These are phyloP conservation scores for Solenodon paradoxus DNA, from an alignment of 2,113 vertebrate genomes.

Conservation along the genomic window DNA sequence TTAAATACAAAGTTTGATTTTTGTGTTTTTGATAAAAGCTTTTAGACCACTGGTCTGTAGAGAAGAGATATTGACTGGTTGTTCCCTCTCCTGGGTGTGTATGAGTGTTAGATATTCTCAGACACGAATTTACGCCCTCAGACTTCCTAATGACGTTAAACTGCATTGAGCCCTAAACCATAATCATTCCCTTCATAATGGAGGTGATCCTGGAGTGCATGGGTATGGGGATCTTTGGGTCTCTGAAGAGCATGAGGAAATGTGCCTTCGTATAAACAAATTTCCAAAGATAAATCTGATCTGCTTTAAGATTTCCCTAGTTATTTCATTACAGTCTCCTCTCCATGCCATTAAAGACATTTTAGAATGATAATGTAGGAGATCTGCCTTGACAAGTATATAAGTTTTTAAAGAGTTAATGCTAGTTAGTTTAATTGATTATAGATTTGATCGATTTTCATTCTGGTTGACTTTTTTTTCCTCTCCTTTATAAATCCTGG, in stretches of 20 bases:
- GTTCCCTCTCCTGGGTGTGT: not conserved
- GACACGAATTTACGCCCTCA: not conserved
- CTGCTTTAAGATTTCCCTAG: not conserved
- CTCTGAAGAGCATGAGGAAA: not conserved
- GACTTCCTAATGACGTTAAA: not conserved
- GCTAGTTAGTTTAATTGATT: not conserved
- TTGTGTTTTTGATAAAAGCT: not conserved
- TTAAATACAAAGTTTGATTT: not conserved
- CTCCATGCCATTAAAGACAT: not conserved
- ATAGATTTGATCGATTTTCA: not conserved
- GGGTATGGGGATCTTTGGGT: not conserved
- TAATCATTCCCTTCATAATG: not conserved
- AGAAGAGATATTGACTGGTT: not conserved
- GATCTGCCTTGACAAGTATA: not conserved
- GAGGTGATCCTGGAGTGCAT: not conserved
- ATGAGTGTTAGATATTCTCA: not conserved
- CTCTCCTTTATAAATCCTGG: not conserved
- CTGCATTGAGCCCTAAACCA: not conserved
- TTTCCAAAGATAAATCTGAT: not conserved
- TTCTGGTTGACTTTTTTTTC: not conserved
- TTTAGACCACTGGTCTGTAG: not conserved
- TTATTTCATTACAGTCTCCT: not conserved
- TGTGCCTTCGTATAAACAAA: not conserved
- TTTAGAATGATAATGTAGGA: not conserved
- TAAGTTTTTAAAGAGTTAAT: conserved; percentile 20